These are phyloP conservation scores for Ethmia dodecea DNA, from an alignment of 2,888 invertebrate genomes.

Conservation along the genomic window DNA sequence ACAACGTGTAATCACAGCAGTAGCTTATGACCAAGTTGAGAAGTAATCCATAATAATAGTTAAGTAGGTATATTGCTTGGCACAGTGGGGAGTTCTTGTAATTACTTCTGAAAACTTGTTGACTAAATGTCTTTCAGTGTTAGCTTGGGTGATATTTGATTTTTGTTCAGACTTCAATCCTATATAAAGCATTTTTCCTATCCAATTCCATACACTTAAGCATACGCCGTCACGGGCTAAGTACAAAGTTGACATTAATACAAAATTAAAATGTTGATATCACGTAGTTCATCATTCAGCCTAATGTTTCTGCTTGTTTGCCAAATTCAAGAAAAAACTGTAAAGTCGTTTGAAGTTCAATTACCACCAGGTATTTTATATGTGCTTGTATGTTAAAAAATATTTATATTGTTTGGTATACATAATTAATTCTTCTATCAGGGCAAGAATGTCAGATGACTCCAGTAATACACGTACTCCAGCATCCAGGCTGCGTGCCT, in stretches of 20 bases:
- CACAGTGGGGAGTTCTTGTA: conserved; percentile 21
- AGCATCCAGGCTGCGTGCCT: conserved; percentile 94
- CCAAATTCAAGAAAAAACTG: conserved; percentile 37
- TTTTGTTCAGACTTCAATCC: background rate
- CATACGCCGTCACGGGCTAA: conserved; percentile 11
- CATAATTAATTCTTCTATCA: conserved; percentile 26
- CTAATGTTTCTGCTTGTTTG: conserved; percentile 33
- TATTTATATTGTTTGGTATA: background rate
- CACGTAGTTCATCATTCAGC: conserved; percentile 24
- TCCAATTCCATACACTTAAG: background rate
- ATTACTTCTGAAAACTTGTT: conserved; percentile 3
- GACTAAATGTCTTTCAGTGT: conserved; percentile 2
- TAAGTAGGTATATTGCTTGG: background rate
- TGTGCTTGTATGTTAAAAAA: background rate
- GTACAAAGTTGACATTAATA: conserved; percentile 2
- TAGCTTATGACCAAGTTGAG: background rate
- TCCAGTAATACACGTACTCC: conserved; percentile 93
- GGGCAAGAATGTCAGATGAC: conserved; percentile 93
- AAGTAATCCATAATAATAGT: no score
- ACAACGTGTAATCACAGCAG: background rate
- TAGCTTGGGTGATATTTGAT: background rate
- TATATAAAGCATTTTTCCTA: background rate
- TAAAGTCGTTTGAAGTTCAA: conserved; percentile 49
- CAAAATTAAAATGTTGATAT: conserved; percentile 30
- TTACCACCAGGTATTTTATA: conserved; percentile 43